Conservation (phyloP, 1,140 invertebrate genomes). For the Pogonognathellus flavescens region DNA sequence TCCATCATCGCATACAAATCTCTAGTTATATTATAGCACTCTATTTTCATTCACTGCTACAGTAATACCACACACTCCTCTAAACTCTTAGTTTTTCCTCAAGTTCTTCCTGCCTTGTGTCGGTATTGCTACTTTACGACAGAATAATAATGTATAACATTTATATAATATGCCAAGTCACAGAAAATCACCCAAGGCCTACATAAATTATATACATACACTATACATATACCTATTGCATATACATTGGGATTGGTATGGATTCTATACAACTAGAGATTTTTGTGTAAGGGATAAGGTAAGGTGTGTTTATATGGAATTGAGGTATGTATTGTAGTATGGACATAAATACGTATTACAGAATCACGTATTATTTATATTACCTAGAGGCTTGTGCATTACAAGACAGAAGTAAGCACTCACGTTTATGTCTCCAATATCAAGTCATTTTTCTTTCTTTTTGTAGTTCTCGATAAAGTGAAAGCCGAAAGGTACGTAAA, state of each 20-base stretch:
- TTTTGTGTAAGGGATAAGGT: too few relatives aligned
- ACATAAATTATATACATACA: slow-evolving; percentile 12
- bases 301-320: too few relatives aligned
- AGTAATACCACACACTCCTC: too few relatives aligned
- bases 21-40: slow-evolving; percentile 42
- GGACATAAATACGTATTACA: too few relatives aligned
- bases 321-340: too few relatives aligned
- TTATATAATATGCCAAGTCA: slow-evolving; percentile 27
- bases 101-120: slow-evolving; percentile 8
- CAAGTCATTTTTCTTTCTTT: too few relatives aligned
- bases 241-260: neutral
- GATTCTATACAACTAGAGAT: neutral
- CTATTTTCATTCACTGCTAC: slow-evolving; percentile 21
- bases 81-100: slow-evolving; percentile 15
- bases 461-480: too few relatives aligned
- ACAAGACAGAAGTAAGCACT: too few relatives aligned
- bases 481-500: too few relatives aligned
- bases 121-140: slow-evolving; percentile 18
- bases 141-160: slow-evolving; percentile 31
- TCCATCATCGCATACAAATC: slow-evolving; percentile 49
- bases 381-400: too few relatives aligned
- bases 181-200: slow-evolving; percentile 32
- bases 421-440: too few relatives aligned
- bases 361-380: too few relatives aligned
- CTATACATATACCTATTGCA: neutral